These are phyloP conservation scores for Trinorchestia longiramus DNA, from an alignment of 1,140 invertebrate genomes.

Conservation along the genomic window DNA sequence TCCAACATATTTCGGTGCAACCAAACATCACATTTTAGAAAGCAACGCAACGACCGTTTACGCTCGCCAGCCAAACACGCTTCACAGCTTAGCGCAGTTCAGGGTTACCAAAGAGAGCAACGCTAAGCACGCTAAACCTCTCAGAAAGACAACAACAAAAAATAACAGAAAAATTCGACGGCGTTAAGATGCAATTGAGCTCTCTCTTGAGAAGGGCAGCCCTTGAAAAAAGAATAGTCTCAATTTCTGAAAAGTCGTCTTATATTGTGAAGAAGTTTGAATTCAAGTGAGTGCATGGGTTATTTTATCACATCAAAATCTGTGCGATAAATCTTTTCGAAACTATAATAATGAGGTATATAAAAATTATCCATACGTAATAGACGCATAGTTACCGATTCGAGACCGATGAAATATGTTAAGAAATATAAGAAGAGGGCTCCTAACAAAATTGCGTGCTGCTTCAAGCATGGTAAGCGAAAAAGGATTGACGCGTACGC, in stretches of 20 bases:
- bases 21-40: background rate
- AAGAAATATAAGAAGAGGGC: too few relatives aligned
- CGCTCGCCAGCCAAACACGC: background rate
- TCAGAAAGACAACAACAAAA: background rate
- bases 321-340: too few relatives aligned
- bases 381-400: too few relatives aligned
- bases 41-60: background rate
- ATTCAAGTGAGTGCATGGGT: background rate
- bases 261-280: background rate
- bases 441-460: too few relatives aligned
- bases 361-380: too few relatives aligned
- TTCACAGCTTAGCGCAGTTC: background rate
- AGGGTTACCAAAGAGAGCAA: background rate
- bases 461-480: too few relatives aligned
- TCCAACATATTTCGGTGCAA: background rate
- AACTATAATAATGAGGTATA: too few relatives aligned
- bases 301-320: background rate
- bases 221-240: background rate
- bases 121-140: background rate
- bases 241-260: too few relatives aligned
- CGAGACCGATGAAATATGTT: too few relatives aligned
- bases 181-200: background rate
- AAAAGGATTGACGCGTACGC: too few relatives aligned
- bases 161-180: background rate
- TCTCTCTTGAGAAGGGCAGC: background rate